A percentile compares a stretch with the other conserved stretches of the same genome.
Evolutionary conservation across 2,113 vertebrate species (phyloP).

Genomic region (Oxyura jamaicensis): DNA sequence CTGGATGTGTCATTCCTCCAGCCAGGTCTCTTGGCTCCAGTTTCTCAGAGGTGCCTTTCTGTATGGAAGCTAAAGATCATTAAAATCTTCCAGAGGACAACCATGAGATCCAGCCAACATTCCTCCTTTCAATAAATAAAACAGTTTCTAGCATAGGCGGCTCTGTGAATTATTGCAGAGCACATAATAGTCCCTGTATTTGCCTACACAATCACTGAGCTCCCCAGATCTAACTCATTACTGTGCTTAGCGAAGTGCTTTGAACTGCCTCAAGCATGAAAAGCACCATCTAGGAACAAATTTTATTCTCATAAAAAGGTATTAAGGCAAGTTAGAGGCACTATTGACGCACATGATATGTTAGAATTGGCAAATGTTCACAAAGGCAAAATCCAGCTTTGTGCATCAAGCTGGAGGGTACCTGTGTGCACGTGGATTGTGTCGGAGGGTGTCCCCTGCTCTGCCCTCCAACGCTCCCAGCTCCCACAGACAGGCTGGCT

Average conservation of each 20-base stretch:
- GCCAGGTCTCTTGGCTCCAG: neutral
- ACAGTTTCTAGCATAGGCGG: neutral
- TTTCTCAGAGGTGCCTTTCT: neutral
- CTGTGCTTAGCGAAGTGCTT: conserved; percentile 10
- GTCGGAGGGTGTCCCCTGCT: neutral
- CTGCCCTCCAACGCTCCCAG: neutral
- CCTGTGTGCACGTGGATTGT: neutral
- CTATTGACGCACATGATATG: neutral
- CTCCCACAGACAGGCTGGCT: neutral
- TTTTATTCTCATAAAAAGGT: conserved; percentile 33
- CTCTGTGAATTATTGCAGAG: neutral
- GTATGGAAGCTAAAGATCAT: neutral
- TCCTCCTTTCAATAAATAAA: neutral
- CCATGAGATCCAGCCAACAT: neutral
- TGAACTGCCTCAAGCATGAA: neutral
- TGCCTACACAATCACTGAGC: neutral
- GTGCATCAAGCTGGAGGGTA: neutral
- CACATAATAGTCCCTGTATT: conserved; percentile 5
- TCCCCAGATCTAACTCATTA: conserved; percentile 17
- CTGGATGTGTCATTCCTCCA: rapidly evolving
- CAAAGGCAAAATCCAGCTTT: neutral
- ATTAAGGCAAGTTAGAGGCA: conserved; percentile 37
- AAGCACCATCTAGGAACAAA: conserved; percentile 6
- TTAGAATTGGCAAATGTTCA: neutral
- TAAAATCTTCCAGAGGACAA: conserved; percentile 11